Evolutionary conservation across 2,797 vertebrate genomes (phyloP), one percentile per base, ranked within the genome.

Genomic region (Balearica regulorum): DNA sequence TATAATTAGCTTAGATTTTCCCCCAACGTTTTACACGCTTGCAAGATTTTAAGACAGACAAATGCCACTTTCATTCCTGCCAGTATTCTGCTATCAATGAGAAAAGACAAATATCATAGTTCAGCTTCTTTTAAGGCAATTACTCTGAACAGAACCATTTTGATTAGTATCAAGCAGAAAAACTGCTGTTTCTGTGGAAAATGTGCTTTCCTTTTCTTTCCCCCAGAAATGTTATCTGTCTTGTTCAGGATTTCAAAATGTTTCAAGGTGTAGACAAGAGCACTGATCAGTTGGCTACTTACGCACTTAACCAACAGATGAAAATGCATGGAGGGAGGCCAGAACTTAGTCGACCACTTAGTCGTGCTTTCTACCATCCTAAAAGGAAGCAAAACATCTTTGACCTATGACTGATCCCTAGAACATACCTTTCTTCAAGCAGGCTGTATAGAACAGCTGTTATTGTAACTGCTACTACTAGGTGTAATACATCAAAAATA

Each of bases 401-500:
- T 87, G 61, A 75, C 57, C 60, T 65, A 6, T 35, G 31, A 46
- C 80, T 79, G 31, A 70, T 95, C 73, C 68, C 37, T 54, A 78
- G 58, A 25, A 35, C 2, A 1, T 41, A 58, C 26, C 26, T 24
- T 87, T 48, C 58, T 84, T 85, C 70, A 70, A 71, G 53, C 19
- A 57, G 64, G 69, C 58, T 83, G 49, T 61, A 26, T 43, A 78
- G 39, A 61, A 35, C n/a, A 90, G 29, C 24, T 94, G 13, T 46
- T 61, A 22, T 1, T 82, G 28, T 84, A 94, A 73, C 41, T 87
- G 65, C 71, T 95, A 51, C 87, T 93, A 66, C 65, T 33, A 77
- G 54, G 83, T 96, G 61, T 46, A 53, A 81, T 82, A 60, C 61
- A 91, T 95, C 61, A 90, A 86, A 85, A 91, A 71, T 92, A 86